These are phyloP conservation scores for human (Homo sapiens) DNA, from an alignment of 2,113 vertebrate species.

Conservation along the genomic window DNA sequence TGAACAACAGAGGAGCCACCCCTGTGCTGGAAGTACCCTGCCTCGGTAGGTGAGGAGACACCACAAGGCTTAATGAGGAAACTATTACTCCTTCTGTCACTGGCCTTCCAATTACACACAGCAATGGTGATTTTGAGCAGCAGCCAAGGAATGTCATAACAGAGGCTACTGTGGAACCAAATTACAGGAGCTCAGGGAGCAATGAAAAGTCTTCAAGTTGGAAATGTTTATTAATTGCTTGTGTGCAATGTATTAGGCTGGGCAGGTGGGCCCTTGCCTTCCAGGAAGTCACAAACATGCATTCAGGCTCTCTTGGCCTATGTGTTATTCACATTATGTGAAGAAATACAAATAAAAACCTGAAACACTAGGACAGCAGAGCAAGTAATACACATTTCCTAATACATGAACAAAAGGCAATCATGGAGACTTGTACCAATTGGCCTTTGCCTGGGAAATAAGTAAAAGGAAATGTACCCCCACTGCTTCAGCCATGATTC, in stretches of 20 bases:
- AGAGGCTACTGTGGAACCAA: slow-evolving; percentile 1
- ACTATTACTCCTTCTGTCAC: not conserved
- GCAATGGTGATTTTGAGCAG: not conserved
- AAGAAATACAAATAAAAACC: not conserved
- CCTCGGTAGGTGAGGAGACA: not conserved
- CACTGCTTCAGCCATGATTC: rapidly evolving
- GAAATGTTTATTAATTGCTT: not conserved
- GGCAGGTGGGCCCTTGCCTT: not conserved
- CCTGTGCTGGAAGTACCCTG: not conserved
- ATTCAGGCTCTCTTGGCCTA: not conserved
- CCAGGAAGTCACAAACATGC: not conserved
- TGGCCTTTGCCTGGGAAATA: not conserved
- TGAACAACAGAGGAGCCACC: not conserved
- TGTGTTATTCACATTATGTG: not conserved
- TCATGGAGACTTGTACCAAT: not conserved
- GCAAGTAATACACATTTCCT: not conserved
- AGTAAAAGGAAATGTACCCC: not conserved
- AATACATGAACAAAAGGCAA: not conserved
- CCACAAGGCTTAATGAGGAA: slow-evolving; percentile 11
- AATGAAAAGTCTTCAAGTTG: not conserved
- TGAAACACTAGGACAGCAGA: not conserved
- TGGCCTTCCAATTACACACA: slow-evolving; percentile 7
- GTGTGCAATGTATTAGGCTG: not conserved
- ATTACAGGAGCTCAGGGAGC: not conserved
- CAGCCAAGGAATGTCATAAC: slow-evolving; percentile 26